Evolutionary conservation across 2,797 vertebrate species (phyloP), one percentile per base, ranked within the genome.

Genomic region (Meriones psammophilus): DNA sequence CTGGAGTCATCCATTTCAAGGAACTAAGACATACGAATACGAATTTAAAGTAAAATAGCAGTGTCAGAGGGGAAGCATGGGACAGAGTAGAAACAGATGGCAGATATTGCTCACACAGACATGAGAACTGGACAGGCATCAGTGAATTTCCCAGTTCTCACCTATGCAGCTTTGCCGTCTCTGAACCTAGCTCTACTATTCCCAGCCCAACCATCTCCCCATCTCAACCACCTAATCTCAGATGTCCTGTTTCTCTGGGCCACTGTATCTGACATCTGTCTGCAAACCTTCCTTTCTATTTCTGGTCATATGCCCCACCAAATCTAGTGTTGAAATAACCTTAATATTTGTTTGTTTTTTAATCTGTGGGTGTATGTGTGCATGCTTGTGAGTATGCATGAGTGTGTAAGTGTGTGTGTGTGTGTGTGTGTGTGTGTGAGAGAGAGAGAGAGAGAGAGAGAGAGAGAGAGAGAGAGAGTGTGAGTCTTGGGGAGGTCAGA

Each of bases 11-110:
- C 64, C 22, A 39, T 74, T 90, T 79, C 62, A 90, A 80, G 14
- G 30, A 89, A 87, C 3, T 93, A n/a, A 94, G 89, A 92, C 17
- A 91, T 77, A 56, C 12, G 36, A 10, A 56, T 80, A 92, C 7
- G 24, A 90, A 14, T 39, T 80, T n/a, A 79, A 91, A 87, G 71
- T 68, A 84, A 93, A 86, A n/a, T 12, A 62, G 30, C 28, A 1
- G 64, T 77, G 46, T 85, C 64, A 20, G 73, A n/a, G 30, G 88
- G 84, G 22, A 94, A 42, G 7, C 50, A 60, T 12, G 17, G 81
- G 9, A 39, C 3, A 68, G 81, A 89, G 73, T 5, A 58, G 58
- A 92, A 88, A 78, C 36, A 66, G 0, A 56, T 5, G 84, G 26
- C 90, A 90, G 46, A 90, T 8, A 24, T 3, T 36, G 17, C 20